A percentile compares a stretch with the other conserved stretches of the same genome.
Evolutionary conservation across 2,888 invertebrate species (phyloP).

Genomic region (Andrena camellia): DNA sequence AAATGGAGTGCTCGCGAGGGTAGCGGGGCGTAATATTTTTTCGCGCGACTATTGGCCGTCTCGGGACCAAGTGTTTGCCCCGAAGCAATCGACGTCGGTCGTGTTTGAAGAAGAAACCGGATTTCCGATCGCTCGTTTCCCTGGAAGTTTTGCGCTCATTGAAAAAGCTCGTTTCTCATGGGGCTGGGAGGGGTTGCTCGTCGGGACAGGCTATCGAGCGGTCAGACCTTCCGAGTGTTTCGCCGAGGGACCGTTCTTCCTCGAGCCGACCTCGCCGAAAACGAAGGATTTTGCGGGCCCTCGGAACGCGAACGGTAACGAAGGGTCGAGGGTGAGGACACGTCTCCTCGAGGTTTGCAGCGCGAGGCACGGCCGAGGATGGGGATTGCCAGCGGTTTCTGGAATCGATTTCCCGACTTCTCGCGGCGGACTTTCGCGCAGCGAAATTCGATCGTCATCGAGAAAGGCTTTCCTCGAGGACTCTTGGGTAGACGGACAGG

Average conservation of each 20-base stretch:
- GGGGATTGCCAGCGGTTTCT: background rate
- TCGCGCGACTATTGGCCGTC: background rate
- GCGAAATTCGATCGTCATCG: slow-evolving; percentile 73
- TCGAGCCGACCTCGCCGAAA: slow-evolving; percentile 28
- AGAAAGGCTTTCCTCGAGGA: slow-evolving; percentile 71
- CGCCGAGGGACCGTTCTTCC: slow-evolving; percentile 47
- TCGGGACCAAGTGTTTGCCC: background rate
- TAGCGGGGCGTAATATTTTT: background rate
- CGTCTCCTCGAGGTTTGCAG: slow-evolving; percentile 17
- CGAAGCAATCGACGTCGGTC: background rate
- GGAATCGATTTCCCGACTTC: slow-evolving; percentile 61
- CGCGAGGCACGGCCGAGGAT: slow-evolving; percentile 13
- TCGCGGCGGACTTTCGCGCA: slow-evolving; percentile 42
- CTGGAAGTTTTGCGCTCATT: slow-evolving; percentile 41
- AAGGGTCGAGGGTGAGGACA: slow-evolving; percentile 31
- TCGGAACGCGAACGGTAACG: slow-evolving; percentile 45
- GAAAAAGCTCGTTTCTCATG: slow-evolving; percentile 67
- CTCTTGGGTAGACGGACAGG: slow-evolving; percentile 57
- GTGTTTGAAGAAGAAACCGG: slow-evolving; percentile 8
- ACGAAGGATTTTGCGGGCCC: slow-evolving; percentile 29
- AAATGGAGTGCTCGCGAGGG: background rate
- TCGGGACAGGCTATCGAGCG: slow-evolving; percentile 68
- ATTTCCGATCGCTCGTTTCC: background rate
- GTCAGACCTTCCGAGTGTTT: slow-evolving; percentile 51
- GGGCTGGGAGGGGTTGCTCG: slow-evolving; percentile 62